phyloP scores from a whole-genome alignment of 2,888 invertebrate genomes.

The Oasisia sp. region DNA sequence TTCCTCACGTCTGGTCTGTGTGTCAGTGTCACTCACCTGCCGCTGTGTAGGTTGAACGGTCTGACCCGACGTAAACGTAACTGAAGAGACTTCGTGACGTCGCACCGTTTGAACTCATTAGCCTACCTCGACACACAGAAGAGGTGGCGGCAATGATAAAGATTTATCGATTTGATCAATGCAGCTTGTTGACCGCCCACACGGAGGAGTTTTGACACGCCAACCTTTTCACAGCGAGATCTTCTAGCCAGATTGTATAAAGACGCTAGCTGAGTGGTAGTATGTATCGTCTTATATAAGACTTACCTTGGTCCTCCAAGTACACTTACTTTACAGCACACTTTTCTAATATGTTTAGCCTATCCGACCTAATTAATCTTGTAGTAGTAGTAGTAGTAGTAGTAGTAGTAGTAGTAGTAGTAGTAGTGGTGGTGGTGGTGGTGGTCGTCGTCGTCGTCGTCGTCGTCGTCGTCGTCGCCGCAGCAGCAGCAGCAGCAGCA shows the following conservation, averaged over 20 bases:
- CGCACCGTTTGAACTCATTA: not conserved
- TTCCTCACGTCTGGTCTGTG: too few relatives aligned
- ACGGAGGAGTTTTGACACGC: not conserved
- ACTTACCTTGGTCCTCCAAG: not conserved
- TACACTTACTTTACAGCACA: not conserved
- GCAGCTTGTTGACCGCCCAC: not conserved
- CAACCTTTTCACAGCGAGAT: not conserved
- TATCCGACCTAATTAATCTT: too few relatives aligned
- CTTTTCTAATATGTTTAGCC: not conserved
- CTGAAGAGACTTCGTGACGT: not conserved
- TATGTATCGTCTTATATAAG: not conserved
- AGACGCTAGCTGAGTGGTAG: not conserved
- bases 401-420: too few relatives aligned
- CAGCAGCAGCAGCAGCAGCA: too few relatives aligned
- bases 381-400: too few relatives aligned
- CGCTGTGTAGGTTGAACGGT: not conserved
- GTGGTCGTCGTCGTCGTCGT: too few relatives aligned
- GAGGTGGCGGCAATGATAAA: not conserved
- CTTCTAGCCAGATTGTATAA: not conserved
- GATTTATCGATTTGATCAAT: not conserved
- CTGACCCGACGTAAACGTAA: not conserved
- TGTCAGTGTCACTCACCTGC: too few relatives aligned
- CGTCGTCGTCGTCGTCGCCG: too few relatives aligned
- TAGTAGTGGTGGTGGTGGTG: too few relatives aligned
- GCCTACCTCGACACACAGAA: not conserved